Evolutionary conservation across 2,888 invertebrate species (phyloP).

Genomic region (Pristionchus maxplancki): DNA sequence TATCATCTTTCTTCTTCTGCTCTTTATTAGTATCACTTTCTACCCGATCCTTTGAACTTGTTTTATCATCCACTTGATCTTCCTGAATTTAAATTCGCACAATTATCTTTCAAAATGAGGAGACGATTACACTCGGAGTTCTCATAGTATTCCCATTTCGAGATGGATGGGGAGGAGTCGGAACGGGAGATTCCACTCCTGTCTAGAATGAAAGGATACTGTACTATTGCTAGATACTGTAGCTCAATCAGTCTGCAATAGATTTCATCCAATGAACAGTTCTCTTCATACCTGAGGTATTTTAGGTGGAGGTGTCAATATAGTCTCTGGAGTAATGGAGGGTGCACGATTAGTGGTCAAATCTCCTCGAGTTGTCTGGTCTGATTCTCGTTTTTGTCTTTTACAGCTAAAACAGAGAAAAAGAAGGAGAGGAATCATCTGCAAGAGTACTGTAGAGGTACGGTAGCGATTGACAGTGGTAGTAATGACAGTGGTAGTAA

Average conservation of each 20-base stretch:
- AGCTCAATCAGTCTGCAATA: background rate
- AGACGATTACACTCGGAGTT: background rate
- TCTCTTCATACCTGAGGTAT: background rate
- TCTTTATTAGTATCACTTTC: background rate
- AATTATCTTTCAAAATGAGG: background rate
- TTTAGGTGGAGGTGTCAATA: background rate
- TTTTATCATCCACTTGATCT: background rate
- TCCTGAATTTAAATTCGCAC: background rate
- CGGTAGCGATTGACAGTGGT: background rate
- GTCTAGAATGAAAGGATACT: too few relatives aligned
- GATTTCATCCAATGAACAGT: background rate
- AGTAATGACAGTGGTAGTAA: background rate
- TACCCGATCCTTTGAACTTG: background rate
- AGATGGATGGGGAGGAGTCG: background rate
- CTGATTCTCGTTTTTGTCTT: background rate
- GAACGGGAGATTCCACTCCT: background rate
- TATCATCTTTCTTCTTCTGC: background rate
- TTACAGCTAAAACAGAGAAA: background rate
- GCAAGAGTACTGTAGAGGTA: background rate
- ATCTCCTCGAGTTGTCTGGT: background rate
- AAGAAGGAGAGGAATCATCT: conserved; percentile 1
- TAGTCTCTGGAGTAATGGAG: background rate
- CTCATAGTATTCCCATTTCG: background rate
- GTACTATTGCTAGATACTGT: background rate
- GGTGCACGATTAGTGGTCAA: background rate